Evolutionary conservation across 2,888 invertebrate genomes (phyloP), one percentile per base, ranked within the genome.

Genomic region (Agonopterix arenella): DNA sequence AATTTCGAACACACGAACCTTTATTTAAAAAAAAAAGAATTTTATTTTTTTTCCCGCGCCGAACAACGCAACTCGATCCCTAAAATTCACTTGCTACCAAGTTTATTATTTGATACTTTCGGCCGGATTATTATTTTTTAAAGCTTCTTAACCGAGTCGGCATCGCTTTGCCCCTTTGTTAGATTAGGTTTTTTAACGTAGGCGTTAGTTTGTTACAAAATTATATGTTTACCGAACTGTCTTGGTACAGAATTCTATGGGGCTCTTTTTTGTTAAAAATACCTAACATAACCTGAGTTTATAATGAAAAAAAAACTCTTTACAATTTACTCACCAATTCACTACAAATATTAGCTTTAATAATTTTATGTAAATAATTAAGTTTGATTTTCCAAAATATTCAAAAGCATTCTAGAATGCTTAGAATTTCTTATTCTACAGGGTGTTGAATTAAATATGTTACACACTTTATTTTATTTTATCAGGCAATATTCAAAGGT

Each of bases 71-170:
- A 89, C 81, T 84, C 83, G 86, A 88, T 85, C 82, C 72, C 73
- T 72, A 57, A 85, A 85, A 88, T 86, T 84, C 85, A 89, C 88
- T 88, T 88, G 88, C 88, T 86, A 86, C 88, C 82, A 85, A 88
- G 76, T 89, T 86, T 86, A 89, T 88, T 86, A 89, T 89, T 85
- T 83, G 88, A 86, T 89, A 86, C 86, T 84, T 64, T 69, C 69
- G 76, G 71, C 73, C 68, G 76, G 81, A 80, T 85, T 82, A 71
- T 75, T 76, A 70, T 76, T 72, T 77, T 72, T 74, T 75, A 72
- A 68, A 59, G 61, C 66, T 68, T 62, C 75, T 68, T 70, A 64
- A 71, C 59, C 60, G 63, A 62, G 82, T 73, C 88, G 88, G 88
- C 80, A 55, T 72, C 68, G 57, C 78, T 85, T 88, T 82, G 74